Percentiles rank a stretch among this genome's conserved stretches.
Evolutionary conservation across 2,888 invertebrate species (phyloP).

Genomic region (Apodemia hepburni): DNA sequence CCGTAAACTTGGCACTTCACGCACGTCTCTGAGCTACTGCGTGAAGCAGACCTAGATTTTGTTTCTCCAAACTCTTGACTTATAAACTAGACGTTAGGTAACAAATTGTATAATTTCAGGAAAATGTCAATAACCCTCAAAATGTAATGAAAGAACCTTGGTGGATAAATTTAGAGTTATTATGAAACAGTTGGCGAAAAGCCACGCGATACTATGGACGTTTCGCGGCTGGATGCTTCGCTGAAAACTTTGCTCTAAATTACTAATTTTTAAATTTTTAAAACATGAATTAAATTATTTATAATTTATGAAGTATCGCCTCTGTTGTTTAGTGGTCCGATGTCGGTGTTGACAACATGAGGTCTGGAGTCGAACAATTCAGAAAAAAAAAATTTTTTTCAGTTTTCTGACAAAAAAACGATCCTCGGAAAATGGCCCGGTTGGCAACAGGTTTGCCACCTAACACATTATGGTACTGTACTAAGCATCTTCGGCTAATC

Average conservation of each 20-base stretch:
- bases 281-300: too few relatives aligned
- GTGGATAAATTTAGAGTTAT: slow-evolving; percentile 63
- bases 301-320: too few relatives aligned
- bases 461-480: too few relatives aligned
- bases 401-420: too few relatives aligned
- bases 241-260: slow-evolving; percentile 50
- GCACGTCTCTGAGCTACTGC: slow-evolving; percentile 41
- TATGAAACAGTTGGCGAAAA: slow-evolving; percentile 69
- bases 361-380: too few relatives aligned
- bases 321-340: too few relatives aligned
- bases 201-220: slow-evolving; percentile 50
- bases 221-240: slow-evolving; percentile 44
- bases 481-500: too few relatives aligned
- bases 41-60: slow-evolving; percentile 38
- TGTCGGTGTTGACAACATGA: too few relatives aligned
- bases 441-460: too few relatives aligned
- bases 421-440: too few relatives aligned
- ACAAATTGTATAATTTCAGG: slow-evolving; percentile 57
- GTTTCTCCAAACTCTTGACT: slow-evolving; percentile 45
- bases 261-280: slow-evolving; percentile 22
- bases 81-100: slow-evolving; percentile 47
- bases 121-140: slow-evolving; percentile 77
- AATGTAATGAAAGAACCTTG: slow-evolving; percentile 71
- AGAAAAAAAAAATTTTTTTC: too few relatives aligned
- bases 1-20: slow-evolving; percentile 67